Percentiles rank a stretch among this genome's conserved stretches.
These are phyloP conservation scores for Rhagophthalmus giganteus DNA, from an alignment of 2,888 invertebrate genomes.

Conservation along the genomic window DNA sequence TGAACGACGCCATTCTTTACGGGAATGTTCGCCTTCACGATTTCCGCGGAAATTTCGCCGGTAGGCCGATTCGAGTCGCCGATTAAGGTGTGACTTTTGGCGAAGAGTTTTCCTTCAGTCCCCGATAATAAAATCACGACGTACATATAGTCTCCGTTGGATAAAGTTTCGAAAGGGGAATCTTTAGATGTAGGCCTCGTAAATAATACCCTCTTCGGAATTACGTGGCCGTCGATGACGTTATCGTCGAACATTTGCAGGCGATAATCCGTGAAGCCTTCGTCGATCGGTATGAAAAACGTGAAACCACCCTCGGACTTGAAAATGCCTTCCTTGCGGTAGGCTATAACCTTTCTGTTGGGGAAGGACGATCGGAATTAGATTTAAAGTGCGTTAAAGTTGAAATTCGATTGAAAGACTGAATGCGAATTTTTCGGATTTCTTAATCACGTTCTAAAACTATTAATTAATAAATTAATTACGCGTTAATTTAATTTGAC, in stretches of 20 bases:
- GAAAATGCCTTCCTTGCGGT: constrained; percentile 71
- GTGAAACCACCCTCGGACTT: constrained; percentile 76
- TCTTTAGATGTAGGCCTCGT: constrained; percentile 75
- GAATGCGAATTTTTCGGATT: too few species aligned
- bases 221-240: constrained; percentile 84
- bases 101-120: constrained; percentile 68
- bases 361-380: too few species aligned
- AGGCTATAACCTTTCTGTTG: constrained; percentile 65
- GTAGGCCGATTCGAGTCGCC: constrained; percentile 74
- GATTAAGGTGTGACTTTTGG: constrained; percentile 77
- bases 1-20: constrained; percentile 91
- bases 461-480: too few species aligned
- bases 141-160: constrained; percentile 78
- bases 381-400: too few species aligned
- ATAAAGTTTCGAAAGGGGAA: constrained; percentile 74
- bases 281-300: constrained; percentile 86
- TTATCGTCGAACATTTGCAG: constrained; percentile 72
- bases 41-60: constrained; percentile 81
- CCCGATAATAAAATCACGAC: constrained; percentile 76
- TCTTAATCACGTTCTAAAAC: too few species aligned
- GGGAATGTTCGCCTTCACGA: constrained; percentile 84
- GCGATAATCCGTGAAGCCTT: constrained; percentile 70
- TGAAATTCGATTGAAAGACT: too few species aligned
- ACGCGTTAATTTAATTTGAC: too few species aligned
- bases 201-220: constrained; percentile 82